These are phyloP conservation scores for Aphaenogaster floridana DNA, from an alignment of 1,140 invertebrate genomes.

Conservation along the genomic window DNA sequence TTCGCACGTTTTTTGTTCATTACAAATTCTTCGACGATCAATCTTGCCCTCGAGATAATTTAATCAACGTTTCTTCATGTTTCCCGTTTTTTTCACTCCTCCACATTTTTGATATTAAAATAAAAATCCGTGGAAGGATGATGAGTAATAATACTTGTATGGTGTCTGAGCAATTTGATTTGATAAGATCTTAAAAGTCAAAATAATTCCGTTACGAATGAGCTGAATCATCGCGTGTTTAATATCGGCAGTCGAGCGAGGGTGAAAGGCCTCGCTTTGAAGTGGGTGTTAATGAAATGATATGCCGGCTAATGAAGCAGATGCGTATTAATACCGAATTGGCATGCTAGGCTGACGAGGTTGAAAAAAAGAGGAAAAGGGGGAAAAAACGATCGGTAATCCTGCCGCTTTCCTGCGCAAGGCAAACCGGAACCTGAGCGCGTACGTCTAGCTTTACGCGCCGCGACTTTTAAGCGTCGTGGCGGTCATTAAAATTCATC, in stretches of 20 bases:
- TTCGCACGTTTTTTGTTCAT: constrained; percentile 20
- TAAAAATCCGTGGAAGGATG: neutral
- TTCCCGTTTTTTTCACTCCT: neutral
- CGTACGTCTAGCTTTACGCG: constrained; percentile 44
- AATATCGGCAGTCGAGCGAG: constrained; percentile 6
- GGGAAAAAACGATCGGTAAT: neutral
- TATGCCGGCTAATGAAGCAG: constrained; percentile 39
- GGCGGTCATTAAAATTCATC: constrained; percentile 59
- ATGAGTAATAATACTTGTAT: neutral
- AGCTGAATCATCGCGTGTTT: neutral
- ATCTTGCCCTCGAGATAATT: neutral
- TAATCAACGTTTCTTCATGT: neutral
- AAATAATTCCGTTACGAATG: constrained; percentile 25
- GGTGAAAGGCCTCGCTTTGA: constrained; percentile 26
- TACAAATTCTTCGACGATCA: neutral
- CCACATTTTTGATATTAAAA: neutral
- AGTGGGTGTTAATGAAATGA: constrained; percentile 30
- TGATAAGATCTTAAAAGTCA: neutral
- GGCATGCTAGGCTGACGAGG: constrained; percentile 12
- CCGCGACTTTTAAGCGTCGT: constrained; percentile 49
- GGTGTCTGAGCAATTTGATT: neutral
- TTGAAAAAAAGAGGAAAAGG: neutral
- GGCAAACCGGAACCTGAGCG: constrained; percentile 42
- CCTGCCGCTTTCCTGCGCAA: constrained; percentile 33
- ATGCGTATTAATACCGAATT: constrained; percentile 49